phyloP scores from a whole-genome alignment of 2,888 invertebrate species.

The Cotesia congregata region DNA sequence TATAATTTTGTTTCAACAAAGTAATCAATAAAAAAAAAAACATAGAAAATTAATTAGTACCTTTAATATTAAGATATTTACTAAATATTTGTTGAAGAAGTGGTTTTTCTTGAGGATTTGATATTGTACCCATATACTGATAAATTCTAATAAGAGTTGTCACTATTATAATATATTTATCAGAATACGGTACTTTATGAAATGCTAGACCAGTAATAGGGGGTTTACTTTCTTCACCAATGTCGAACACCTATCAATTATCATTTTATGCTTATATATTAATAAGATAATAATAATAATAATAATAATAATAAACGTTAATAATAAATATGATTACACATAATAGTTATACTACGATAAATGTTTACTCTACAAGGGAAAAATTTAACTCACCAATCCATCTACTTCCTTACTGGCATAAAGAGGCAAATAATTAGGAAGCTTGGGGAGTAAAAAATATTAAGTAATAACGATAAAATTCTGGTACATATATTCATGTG shows the following conservation, averaged over 20 bases:
- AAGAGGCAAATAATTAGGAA: slow-evolving; percentile 82
- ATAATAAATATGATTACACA: not conserved
- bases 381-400: slow-evolving; percentile 77
- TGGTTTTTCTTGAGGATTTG: slow-evolving; percentile 83
- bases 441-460: slow-evolving; percentile 68
- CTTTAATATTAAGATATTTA: slow-evolving; percentile 80
- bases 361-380: not conserved
- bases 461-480: not conserved
- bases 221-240: slow-evolving; percentile 83
- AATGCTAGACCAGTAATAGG: slow-evolving; percentile 92
- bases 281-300: not conserved
- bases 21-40: slow-evolving; percentile 3
- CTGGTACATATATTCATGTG: not conserved
- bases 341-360: slow-evolving; percentile 8
- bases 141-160: slow-evolving; percentile 88
- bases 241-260: slow-evolving; percentile 83
- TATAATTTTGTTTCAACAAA: slow-evolving; percentile 20
- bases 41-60: slow-evolving; percentile 62
- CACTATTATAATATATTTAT: slow-evolving; percentile 85
- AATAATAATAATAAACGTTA: too few relatives aligned
- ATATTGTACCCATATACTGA: slow-evolving; percentile 84
- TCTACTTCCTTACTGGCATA: slow-evolving; percentile 82
- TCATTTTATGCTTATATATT: not conserved
- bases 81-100: slow-evolving; percentile 85
- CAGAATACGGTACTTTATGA: slow-evolving; percentile 79